Evolutionary conservation across 1,140 invertebrate species (phyloP), one percentile per base, ranked within the genome.

Genomic region (Drosophila sucinea): DNA sequence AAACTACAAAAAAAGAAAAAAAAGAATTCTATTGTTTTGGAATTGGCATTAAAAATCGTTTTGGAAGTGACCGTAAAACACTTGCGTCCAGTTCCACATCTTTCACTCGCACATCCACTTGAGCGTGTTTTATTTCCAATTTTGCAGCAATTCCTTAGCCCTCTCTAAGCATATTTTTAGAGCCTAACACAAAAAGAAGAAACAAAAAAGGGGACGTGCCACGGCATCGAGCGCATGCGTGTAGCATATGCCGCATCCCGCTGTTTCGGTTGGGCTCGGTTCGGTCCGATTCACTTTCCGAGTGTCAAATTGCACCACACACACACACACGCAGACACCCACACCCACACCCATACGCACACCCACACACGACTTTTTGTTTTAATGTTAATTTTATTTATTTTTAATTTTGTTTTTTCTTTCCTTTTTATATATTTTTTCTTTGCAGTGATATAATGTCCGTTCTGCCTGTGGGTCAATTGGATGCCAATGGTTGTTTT

Each of bases 121-220:
- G 84, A 89, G 85, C 84, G 84, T 89, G 84, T 89, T 89, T 89
- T 89, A 89, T 89, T 85, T 79, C 68, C 84, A 80, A 84, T 89
- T 89, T 89, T 79, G 67, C 70, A 51, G 44, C 70, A 77, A 77
- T 80, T 87, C 79, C 84, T 87, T 74, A 67, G 79, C 67, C 79
- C 71, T 38, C 72, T 79, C 80, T 68, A 73, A 83, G 84, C 81
- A 81, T 89, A 89, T 89, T 89, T 89, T 81, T 89, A 89, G 84
- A 83, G 70, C 69, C 44, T 51, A 51, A 51, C 44, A 51, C 44
- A 51, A 25, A 51, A 41, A 27, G 25, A 27, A 23, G 23, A 51
- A 47, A 23, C 5, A 25, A 47, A 65, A 73, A 72, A 77, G 81
- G 70, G 71, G 75, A 85, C 79, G 83, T 73, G 81, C 65, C 73